A percentile compares a stretch with the other conserved stretches of the same genome.
phyloP scores from a whole-genome alignment of 2,113 vertebrate genomes.

The Pseudonaja textilis region DNA sequence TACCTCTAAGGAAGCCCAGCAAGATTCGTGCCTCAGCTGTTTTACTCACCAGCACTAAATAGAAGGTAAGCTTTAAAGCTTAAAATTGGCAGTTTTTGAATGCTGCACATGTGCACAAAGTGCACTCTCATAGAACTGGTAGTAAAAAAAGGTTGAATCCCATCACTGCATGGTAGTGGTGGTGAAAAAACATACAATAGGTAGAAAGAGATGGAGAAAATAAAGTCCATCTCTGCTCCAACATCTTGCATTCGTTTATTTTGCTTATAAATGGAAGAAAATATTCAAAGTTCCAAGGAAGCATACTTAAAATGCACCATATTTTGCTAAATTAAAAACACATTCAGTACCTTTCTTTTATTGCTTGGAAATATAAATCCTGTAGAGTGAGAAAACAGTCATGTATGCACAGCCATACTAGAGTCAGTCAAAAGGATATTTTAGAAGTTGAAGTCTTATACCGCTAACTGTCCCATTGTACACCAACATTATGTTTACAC shows the following conservation, averaged over 20 bases:
- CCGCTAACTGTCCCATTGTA: background rate
- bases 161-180: background rate
- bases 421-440: background rate
- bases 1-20: background rate
- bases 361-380: background rate
- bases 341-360: slow-evolving; percentile 13
- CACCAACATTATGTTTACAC: background rate
- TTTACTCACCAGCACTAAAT: no score
- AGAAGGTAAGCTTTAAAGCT: no score
- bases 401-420: background rate
- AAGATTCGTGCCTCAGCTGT: no score
- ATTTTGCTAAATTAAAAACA: background rate
- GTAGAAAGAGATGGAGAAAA: background rate
- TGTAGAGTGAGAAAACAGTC: background rate
- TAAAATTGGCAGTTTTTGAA: no score
- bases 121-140: no score
- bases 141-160: no score
- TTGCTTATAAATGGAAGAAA: background rate
- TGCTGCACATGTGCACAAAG: no score
- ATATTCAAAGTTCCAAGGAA: background rate
- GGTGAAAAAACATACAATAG: background rate
- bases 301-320: background rate
- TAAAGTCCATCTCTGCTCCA: background rate
- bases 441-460: background rate
- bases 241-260: background rate